These are phyloP conservation scores for Calosoma granatense DNA, from an alignment of 1,140 invertebrate species.

Conservation along the genomic window DNA sequence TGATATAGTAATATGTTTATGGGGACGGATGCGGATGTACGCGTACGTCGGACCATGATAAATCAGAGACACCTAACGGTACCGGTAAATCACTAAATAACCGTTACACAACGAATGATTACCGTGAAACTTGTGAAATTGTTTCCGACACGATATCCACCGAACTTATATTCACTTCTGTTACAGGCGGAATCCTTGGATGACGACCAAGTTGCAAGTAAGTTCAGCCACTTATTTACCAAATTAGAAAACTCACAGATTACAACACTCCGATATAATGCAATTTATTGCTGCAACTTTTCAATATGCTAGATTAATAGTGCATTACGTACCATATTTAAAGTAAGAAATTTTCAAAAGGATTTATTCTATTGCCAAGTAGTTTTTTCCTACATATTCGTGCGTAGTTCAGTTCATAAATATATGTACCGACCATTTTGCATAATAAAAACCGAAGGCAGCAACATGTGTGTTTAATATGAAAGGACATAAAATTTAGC, in stretches of 20 bases:
- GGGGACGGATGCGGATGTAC: neutral
- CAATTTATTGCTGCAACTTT: too few species aligned
- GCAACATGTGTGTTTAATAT: constrained; percentile 5
- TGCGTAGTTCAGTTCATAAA: too few species aligned
- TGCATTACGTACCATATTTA: too few species aligned
- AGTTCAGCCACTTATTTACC: too few species aligned
- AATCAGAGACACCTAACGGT: neutral
- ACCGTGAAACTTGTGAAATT: neutral
- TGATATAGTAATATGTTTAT: neutral
- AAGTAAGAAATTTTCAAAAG: too few species aligned
- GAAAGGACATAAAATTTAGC: constrained; percentile 10
- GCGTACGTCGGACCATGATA: neutral
- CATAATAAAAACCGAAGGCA: too few species aligned
- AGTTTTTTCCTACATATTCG: too few species aligned
- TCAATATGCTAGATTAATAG: too few species aligned
- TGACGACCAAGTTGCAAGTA: constrained; percentile 51
- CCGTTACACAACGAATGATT: neutral
- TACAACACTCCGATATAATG: too few species aligned
- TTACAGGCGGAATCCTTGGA: constrained; percentile 43
- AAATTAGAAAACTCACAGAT: too few species aligned
- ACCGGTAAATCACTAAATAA: neutral
- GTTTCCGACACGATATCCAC: neutral
- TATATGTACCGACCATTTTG: too few species aligned
- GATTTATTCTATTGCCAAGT: too few species aligned
- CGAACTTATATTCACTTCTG: constrained; percentile 20